Percentiles rank a stretch among this genome's conserved stretches.
phyloP scores from a whole-genome alignment of 2,113 vertebrate species.

The Microcebus ravelobensis region DNA sequence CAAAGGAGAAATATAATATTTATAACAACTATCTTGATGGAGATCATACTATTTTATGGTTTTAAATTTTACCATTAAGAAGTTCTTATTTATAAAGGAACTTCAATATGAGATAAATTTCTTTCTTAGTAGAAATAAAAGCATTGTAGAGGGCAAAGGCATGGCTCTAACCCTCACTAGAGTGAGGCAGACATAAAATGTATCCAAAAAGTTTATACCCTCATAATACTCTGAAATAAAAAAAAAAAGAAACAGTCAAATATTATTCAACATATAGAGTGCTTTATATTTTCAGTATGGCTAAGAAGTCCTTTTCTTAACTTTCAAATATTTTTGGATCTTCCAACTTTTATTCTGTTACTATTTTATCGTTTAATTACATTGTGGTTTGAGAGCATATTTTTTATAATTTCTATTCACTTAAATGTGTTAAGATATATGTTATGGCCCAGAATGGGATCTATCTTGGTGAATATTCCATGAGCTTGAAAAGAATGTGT shows the following conservation, averaged over 20 bases:
- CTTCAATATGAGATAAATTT: not conserved
- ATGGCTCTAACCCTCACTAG: too few relatives aligned
- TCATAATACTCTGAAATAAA: too few relatives aligned
- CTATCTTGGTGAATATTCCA: too few relatives aligned
- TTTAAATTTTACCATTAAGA: not conserved
- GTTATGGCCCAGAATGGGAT: not conserved
- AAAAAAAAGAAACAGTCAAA: not conserved
- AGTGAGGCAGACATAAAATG: too few relatives aligned
- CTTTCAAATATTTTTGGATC: not conserved
- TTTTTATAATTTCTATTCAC: not conserved
- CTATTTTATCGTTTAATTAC: not conserved
- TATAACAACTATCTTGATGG: not conserved
- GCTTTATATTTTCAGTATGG: not conserved
- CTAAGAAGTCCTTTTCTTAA: not conserved
- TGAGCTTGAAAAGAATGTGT: not conserved
- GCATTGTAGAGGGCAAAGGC: too few relatives aligned
- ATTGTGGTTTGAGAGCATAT: not conserved
- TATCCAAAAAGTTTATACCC: too few relatives aligned
- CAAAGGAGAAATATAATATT: not conserved
- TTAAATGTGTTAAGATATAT: not conserved
- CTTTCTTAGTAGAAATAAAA: not conserved
- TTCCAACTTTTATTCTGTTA: not conserved
- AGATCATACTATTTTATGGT: not conserved
- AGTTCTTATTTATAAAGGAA: not conserved
- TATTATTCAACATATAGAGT: not conserved